Conservation (phyloP, 2,888 invertebrate genomes). For the Rhamnusium bicolor region DNA sequence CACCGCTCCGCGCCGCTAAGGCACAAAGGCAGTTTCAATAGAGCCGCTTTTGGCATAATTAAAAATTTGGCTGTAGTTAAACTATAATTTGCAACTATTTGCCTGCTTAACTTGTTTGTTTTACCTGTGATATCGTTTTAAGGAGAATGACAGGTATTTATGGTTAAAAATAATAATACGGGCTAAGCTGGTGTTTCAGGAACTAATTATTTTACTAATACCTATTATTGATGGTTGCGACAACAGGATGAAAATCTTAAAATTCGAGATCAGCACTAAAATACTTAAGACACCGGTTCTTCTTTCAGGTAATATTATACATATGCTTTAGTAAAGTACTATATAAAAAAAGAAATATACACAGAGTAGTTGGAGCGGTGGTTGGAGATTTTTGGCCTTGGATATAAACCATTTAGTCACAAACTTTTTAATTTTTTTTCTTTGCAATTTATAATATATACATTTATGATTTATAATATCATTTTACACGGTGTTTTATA, state of each 20-base stretch:
- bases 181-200: conserved; percentile 39
- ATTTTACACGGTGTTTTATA: too few species aligned
- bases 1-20: background rate
- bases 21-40: conserved; percentile 6
- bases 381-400: too few species aligned
- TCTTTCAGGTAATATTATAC: background rate
- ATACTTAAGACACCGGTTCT: background rate
- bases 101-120: conserved; percentile 47
- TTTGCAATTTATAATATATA: too few species aligned
- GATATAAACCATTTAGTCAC: too few species aligned
- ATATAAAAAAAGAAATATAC: too few species aligned
- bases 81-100: conserved; percentile 48
- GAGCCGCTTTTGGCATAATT: conserved; percentile 28
- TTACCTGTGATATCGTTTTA: conserved; percentile 45
- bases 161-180: conserved; percentile 34
- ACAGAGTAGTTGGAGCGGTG: too few species aligned
- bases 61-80: conserved; percentile 43
- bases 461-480: too few species aligned
- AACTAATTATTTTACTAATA: conserved; percentile 44
- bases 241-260: background rate
- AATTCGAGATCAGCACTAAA: background rate
- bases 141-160: conserved; percentile 46
- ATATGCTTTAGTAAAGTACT: background rate
- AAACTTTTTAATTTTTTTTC: too few species aligned
- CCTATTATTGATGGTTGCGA: conserved; percentile 9